Percentiles rank a stretch among this genome's conserved stretches.
phyloP scores from a whole-genome alignment of 2,888 invertebrate species.

The Seira ritae region DNA sequence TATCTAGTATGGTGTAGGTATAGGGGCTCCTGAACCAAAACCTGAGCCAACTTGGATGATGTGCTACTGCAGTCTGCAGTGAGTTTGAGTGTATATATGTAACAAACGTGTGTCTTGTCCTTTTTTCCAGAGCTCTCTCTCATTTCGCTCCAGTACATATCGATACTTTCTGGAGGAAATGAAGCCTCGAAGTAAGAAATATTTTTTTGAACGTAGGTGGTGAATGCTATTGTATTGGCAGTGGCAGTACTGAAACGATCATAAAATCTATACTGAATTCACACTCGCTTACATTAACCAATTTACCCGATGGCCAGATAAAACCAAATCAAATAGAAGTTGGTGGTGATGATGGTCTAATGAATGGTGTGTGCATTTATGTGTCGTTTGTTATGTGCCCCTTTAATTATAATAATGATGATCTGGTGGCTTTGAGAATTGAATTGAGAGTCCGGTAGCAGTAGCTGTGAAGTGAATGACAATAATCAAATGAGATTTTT shows the following conservation, averaged over 20 bases:
- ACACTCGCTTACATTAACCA: neutral
- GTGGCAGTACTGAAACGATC: neutral
- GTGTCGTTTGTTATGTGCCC: neutral
- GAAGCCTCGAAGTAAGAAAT: neutral
- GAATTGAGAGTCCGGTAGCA: too few species aligned
- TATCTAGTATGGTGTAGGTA: neutral
- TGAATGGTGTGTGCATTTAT: neutral
- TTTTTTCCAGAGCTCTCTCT: neutral
- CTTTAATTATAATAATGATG: conserved; percentile 9
- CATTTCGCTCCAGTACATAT: conserved; percentile 20
- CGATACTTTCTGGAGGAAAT: conserved; percentile 35
- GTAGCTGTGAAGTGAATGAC: too few species aligned
- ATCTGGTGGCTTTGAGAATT: too few species aligned
- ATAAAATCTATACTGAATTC: neutral
- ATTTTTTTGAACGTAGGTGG: conserved; percentile 11
- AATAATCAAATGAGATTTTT: too few species aligned
- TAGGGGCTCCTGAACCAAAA: neutral
- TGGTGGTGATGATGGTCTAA: neutral
- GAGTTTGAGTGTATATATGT: too few species aligned
- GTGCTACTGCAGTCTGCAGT: neutral
- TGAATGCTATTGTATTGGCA: conserved; percentile 1
- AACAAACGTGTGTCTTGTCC: neutral
- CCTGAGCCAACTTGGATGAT: neutral
- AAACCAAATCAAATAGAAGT: neutral
- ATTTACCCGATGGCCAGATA: neutral